Base-by-base conservation (phyloP, 2,113 vertebrate species). In the Phalacrocorax pelagicus region DNA sequence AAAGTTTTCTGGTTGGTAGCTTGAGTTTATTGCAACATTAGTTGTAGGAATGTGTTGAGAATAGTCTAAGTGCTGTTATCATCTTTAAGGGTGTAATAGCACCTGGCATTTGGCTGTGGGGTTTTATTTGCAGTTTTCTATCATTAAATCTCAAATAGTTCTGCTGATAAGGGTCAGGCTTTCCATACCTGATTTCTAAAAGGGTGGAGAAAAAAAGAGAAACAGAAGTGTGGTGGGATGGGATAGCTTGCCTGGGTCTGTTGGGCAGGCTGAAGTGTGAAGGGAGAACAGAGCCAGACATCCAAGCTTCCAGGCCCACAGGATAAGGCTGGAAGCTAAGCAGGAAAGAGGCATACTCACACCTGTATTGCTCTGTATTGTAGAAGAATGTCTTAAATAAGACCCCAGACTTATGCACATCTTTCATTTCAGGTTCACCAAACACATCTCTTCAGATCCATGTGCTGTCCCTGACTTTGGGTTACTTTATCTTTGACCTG, bases 401-500 rank as follows among this genome's bases (percentile, higher is more conserved):
- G 11, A 82, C 15, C 3, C 23, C 12, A n/a, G 5, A 1, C 58
- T 91, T 14, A 92, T 0, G 13, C 12, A 2, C 2, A 1, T 42
- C 30, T 73, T 51, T 20, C 15, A 27, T 94, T 94, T 47, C 94
- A 99, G 99, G 99, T 29, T 98, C 98, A 7, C 98, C 98, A 67
- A 99, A 99, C 98, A 99, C 98, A 15, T 16, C 98, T 65, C 98
- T 99, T 54, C 99, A 99, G 96, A 97, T 97, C 51, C 97, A 95
- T 2, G 98, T 98, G 86, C 96, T 99, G 95, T 96, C 98, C 74
- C 69, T 99, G 69, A 99, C 98, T 42, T 97, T 99, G 95, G 98
- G 99, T 84, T 99, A 99, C 97, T 99, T 99, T 62, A 92, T 99
- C 66, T 99, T 99, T 21, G 99, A 99, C 95, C 98, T 99, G 98